Base-by-base conservation (phyloP, 2,113 vertebrate species). In the Archilochus colubris region DNA sequence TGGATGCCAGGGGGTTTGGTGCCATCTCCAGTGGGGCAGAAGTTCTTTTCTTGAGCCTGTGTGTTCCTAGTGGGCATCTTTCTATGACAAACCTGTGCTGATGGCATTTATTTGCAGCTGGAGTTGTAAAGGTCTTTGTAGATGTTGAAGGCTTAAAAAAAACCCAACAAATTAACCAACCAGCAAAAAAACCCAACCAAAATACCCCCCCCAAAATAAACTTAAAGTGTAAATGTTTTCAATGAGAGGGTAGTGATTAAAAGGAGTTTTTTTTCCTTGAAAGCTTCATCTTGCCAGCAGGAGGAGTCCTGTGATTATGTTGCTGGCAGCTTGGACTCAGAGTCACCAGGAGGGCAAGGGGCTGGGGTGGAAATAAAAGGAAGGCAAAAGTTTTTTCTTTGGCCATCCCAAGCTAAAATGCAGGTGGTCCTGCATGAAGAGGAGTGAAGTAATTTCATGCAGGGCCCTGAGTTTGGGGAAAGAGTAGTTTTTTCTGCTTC, bases 31-130 rank as follows among this genome's bases (percentile, higher is more conserved):
- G 0, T 19, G 38, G 20, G 20, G 21, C 6, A 59, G 53, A 51
- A 27, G 36, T 24, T 38, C 44, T 77, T 27, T 40, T 27, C 0
- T 0, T 5, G 31, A 55, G 16, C 23, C 27, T 4, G 2, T 24
- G 2, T 3, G 22, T 17, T 20, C n/a, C 50, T 28, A 9, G 40
- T 6, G 23, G 16, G 16, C 7, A 3, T 44, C 31, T 53, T 70
- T 6, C 1, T 25, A 6, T 20, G 14, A 28, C 30, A 59, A 43
- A 54, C 18, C 9, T 6, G 4, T 18, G 30, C 33, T 14, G 18
- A 23, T 46, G 27, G 54, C 14, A 1, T 28, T 40, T 44, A 7
- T 20, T 63, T 58, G 8, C 17, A 40, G 3, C 44, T 36, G 28
- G 44, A 33, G 14, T n/a, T 70, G 14, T 58, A 4, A 25, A 44